These are phyloP conservation scores for Phthorimaea operculella DNA, from an alignment of 1,140 invertebrate genomes.

Conservation along the genomic window DNA sequence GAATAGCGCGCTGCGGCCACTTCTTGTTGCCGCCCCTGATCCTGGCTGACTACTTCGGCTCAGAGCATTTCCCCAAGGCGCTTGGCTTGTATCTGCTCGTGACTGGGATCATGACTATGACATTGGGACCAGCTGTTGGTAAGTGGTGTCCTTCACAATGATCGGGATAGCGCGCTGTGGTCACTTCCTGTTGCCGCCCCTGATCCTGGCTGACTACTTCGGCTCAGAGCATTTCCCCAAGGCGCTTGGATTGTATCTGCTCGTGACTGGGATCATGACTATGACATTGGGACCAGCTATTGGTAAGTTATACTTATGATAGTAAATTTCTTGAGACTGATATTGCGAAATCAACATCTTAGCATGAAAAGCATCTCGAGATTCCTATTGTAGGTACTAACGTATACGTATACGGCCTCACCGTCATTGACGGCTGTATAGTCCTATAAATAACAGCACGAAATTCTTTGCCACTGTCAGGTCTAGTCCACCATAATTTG, in stretches of 20 bases:
- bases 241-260: slow-evolving; percentile 35
- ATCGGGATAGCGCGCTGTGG: slow-evolving; percentile 33
- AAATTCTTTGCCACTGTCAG: too few species aligned
- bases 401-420: too few species aligned
- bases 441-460: too few species aligned
- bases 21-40: slow-evolving; percentile 32
- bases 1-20: slow-evolving; percentile 28
- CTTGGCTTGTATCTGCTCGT: slow-evolving; percentile 35
- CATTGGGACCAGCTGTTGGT: slow-evolving; percentile 40
- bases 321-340: too few species aligned
- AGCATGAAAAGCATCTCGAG: too few species aligned
- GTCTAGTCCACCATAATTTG: too few species aligned
- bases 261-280: slow-evolving; percentile 27
- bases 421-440: too few species aligned
- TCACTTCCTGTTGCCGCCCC: slow-evolving; percentile 24
- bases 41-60: slow-evolving; percentile 29
- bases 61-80: slow-evolving; percentile 34
- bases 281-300: slow-evolving; percentile 35
- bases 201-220: slow-evolving; percentile 38
- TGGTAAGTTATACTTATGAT: too few species aligned
- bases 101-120: slow-evolving; percentile 26
- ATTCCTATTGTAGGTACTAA: too few species aligned
- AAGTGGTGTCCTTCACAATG: slow-evolving; percentile 28
- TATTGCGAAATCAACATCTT: too few species aligned
- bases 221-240: slow-evolving; percentile 29